Evolutionary conservation across 2,113 vertebrate genomes (phyloP).

Genomic region (Phylloscopus trochilus): DNA sequence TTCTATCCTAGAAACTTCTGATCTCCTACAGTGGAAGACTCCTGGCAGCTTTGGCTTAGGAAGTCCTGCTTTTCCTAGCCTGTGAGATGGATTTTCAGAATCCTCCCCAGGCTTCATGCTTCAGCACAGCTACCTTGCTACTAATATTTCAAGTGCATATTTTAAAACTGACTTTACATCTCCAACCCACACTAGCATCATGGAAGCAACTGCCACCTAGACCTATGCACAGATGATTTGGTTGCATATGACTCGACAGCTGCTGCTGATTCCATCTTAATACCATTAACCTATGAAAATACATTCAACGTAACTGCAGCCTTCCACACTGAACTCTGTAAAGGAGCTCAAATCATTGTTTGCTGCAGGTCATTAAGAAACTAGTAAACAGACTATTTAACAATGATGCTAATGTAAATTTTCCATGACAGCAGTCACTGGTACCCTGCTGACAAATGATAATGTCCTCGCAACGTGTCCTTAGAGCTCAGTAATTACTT

Average conservation of each 20-base stretch:
- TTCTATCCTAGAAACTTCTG: background rate
- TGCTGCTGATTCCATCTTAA: conserved; percentile 10
- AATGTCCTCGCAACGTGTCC: conserved; percentile 35
- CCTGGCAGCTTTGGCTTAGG: background rate
- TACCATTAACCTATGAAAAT: conserved; percentile 44
- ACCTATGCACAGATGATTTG: background rate
- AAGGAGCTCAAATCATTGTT: conserved; percentile 60
- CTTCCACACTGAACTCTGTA: background rate
- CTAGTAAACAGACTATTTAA: conserved; percentile 60
- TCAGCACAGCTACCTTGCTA: background rate
- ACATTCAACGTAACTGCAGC: background rate
- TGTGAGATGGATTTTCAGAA: background rate
- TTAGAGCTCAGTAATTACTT: conserved; percentile 59
- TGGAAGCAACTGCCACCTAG: background rate
- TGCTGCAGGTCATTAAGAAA: conserved; percentile 66
- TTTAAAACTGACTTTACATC: background rate
- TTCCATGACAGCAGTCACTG: conserved; percentile 60
- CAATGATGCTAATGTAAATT: conserved; percentile 65
- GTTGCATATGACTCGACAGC: background rate
- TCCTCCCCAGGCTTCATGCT: background rate
- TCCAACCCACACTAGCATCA: background rate
- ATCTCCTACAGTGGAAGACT: background rate
- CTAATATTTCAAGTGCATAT: background rate
- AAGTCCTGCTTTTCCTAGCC: background rate
- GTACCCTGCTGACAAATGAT: conserved; percentile 56